phyloP scores from a whole-genome alignment of 2,888 invertebrate species.

The Gasteruption jaculator region DNA sequence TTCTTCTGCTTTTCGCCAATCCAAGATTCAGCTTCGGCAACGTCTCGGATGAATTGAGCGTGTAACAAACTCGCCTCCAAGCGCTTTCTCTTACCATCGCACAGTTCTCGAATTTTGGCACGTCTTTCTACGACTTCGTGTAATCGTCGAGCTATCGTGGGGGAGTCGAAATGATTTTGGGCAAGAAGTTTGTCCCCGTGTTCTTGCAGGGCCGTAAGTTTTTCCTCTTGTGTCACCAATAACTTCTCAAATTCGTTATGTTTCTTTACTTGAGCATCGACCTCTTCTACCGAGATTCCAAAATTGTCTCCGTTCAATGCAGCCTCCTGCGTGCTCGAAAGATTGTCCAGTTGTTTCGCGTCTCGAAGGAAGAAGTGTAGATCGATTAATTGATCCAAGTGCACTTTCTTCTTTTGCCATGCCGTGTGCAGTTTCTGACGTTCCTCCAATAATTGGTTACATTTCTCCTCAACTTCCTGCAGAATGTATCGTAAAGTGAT shows the following conservation, averaged over 20 bases:
- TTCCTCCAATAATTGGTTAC: constrained; percentile 72
- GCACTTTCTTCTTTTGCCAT: constrained; percentile 86
- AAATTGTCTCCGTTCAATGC: constrained; percentile 68
- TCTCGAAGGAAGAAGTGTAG: constrained; percentile 92
- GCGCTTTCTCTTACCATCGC: constrained; percentile 62
- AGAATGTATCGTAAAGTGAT: constrained; percentile 2
- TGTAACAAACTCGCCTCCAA: constrained; percentile 78
- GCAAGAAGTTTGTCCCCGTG: constrained; percentile 83
- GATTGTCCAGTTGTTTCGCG: constrained; percentile 85
- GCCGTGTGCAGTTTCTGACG: constrained; percentile 74
- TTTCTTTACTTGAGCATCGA: constrained; percentile 83
- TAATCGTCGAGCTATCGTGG: constrained; percentile 71
- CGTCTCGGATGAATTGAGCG: constrained; percentile 88
- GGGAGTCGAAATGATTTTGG: constrained; percentile 87
- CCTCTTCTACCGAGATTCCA: constrained; percentile 80
- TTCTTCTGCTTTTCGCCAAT: constrained; percentile 88
- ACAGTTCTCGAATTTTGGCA: constrained; percentile 62
- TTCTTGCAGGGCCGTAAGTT: constrained; percentile 72
- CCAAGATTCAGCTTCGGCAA: constrained; percentile 87
- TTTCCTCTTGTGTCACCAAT: constrained; percentile 83
- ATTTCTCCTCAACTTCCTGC: constrained; percentile 74
- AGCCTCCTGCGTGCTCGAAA: constrained; percentile 84
- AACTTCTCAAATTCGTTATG: constrained; percentile 94
- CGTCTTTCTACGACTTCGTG: constrained; percentile 71
- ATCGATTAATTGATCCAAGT: constrained; percentile 86